Conservation (phyloP, 2,797 vertebrate genomes). For the Bufotes viridis region DNA sequence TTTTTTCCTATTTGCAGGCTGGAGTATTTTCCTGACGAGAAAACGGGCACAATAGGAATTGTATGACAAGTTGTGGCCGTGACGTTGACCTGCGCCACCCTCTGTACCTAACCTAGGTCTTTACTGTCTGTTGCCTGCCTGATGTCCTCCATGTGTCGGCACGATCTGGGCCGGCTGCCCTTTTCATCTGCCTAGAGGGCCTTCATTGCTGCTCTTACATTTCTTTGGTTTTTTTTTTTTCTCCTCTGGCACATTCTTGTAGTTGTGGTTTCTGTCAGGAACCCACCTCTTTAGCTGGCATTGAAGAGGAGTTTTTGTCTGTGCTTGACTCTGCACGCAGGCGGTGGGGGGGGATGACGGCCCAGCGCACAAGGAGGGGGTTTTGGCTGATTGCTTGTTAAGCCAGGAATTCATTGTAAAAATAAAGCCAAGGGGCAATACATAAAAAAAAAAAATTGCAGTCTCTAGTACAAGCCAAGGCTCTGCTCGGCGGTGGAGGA, state of each 20-base stretch:
- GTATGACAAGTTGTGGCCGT: not conserved
- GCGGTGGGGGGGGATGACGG: slow-evolving; percentile 89
- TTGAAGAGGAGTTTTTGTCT: slow-evolving; percentile 66
- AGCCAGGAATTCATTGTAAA: slow-evolving; percentile 92
- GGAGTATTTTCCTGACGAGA: not conserved
- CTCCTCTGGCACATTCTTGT: slow-evolving; percentile 23
- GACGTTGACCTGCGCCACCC: not conserved
- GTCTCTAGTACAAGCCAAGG: slow-evolving; percentile 79
- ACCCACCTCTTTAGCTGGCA: slow-evolving; percentile 69
- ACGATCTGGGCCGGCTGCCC: slow-evolving; percentile 71
- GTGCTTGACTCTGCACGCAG: slow-evolving; percentile 85
- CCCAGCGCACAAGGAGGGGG: slow-evolving; percentile 87
- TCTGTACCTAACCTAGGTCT: too few relatives aligned
- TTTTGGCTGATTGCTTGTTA: slow-evolving; percentile 91
- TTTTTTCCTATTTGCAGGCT: slow-evolving; percentile 57
- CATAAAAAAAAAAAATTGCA: slow-evolving; percentile 93
- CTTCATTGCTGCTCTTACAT: slow-evolving; percentile 60
- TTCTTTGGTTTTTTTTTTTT: not conserved
- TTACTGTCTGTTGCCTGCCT: too few relatives aligned
- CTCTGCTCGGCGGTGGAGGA: slow-evolving; percentile 69
- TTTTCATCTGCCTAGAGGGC: slow-evolving; percentile 69
- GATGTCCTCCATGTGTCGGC: not conserved
- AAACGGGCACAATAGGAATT: not conserved
- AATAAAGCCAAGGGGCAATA: slow-evolving; percentile 92
- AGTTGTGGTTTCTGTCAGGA: slow-evolving; percentile 66